These are phyloP conservation scores for Ceuthmochares aereus DNA, from an alignment of 2,113 vertebrate species.

Conservation along the genomic window DNA sequence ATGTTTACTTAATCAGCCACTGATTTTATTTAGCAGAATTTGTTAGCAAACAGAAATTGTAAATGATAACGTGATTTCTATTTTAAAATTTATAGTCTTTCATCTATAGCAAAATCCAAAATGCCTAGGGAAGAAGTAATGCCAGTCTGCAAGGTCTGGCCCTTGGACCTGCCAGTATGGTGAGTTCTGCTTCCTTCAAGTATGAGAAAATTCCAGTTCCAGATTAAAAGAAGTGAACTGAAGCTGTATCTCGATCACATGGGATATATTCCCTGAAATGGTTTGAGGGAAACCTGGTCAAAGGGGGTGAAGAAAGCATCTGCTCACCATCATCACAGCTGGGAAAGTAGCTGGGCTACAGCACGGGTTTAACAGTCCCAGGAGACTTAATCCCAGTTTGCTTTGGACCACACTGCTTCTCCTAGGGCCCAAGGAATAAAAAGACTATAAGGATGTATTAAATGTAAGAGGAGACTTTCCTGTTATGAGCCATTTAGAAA, in stretches of 20 bases:
- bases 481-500: slow-evolving; percentile 12
- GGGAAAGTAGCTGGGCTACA: not conserved
- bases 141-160: not conserved
- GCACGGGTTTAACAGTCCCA: not conserved
- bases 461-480: not conserved
- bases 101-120: slow-evolving; percentile 45
- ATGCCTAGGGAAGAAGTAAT: not conserved
- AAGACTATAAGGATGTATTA: not conserved
- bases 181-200: not conserved
- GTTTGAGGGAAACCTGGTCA: not conserved
- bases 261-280: not conserved
- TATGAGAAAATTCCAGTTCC: not conserved
- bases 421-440: not conserved
- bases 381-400: not conserved
- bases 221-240: not conserved
- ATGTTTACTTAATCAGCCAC: slow-evolving; percentile 70
- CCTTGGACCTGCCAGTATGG: fast-evolving
- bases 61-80: slow-evolving; percentile 53
- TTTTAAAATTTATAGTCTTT: slow-evolving; percentile 62
- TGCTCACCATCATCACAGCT: not conserved
- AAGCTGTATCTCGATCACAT: not conserved
- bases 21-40: slow-evolving; percentile 60
- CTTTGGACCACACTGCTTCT: not conserved
- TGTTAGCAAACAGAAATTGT: slow-evolving; percentile 65
- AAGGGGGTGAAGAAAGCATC: not conserved